Percentiles rank a stretch among this genome's conserved stretches.
phyloP scores from a whole-genome alignment of 2,797 vertebrate species.

The Pterois miles region DNA sequence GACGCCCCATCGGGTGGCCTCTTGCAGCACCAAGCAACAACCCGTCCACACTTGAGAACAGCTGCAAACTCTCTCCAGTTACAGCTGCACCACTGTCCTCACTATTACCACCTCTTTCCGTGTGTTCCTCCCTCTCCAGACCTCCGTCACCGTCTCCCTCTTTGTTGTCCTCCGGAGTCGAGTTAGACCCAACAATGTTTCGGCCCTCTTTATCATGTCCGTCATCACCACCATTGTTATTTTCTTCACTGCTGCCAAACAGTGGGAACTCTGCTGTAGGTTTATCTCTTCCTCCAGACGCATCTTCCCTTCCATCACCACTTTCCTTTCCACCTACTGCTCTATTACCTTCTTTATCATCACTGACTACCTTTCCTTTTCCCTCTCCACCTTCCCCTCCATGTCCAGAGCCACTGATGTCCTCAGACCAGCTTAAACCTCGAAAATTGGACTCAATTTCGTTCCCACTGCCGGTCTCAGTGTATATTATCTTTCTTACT shows the following conservation, averaged over 20 bases:
- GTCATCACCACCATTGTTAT: neutral
- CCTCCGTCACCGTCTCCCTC: neutral
- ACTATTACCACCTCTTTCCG: neutral
- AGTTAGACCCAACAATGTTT: neutral
- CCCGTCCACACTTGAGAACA: conserved; percentile 1
- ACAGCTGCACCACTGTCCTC: neutral
- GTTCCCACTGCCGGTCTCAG: conserved; percentile 20
- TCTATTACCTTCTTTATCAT: neutral
- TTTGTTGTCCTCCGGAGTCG: neutral
- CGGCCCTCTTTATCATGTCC: neutral
- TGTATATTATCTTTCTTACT: neutral
- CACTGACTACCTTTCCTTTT: neutral
- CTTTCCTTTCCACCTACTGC: neutral
- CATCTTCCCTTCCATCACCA: neutral
- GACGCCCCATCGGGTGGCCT: neutral
- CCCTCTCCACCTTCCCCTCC: neutral
- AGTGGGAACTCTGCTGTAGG: neutral
- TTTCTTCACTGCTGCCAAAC: conserved; percentile 8
- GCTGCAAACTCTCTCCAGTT: conserved; percentile 12
- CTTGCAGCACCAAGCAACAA: conserved; percentile 32
- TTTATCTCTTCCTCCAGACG: neutral
- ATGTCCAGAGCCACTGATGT: conserved; percentile 57
- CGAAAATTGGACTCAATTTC: conserved; percentile 1
- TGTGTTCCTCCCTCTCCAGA: neutral
- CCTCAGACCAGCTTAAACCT: conserved; percentile 28